Conservation (phyloP, 2,113 vertebrate species). For the Lagopus muta region DNA sequence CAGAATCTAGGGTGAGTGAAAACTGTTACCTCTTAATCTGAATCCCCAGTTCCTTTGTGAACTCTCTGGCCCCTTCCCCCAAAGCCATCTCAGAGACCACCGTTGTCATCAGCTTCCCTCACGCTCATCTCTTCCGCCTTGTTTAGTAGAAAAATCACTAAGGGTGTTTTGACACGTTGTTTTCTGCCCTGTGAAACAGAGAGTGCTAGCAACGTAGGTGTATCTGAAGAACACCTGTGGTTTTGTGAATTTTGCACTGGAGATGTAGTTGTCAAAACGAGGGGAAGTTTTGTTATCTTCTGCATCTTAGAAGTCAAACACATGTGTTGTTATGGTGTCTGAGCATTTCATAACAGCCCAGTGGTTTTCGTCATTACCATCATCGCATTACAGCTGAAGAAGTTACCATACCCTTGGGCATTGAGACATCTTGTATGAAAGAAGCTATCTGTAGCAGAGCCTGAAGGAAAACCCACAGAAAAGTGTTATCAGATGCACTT, state of each 20-base stretch:
- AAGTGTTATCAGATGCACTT: not conserved
- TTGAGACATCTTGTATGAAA: not conserved
- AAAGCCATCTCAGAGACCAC: not conserved
- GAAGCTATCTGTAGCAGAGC: not conserved
- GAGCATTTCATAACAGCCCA: not conserved
- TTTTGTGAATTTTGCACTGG: not conserved
- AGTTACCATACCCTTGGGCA: not conserved
- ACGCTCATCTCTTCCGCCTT: not conserved
- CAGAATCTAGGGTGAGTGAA: not conserved
- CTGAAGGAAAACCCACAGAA: slow-evolving; percentile 1
- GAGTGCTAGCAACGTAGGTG: not conserved
- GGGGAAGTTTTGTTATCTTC: not conserved
- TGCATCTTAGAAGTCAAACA: not conserved
- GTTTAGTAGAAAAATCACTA: not conserved
- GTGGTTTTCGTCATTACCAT: not conserved
- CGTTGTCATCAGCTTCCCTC: not conserved
- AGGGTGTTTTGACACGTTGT: not conserved
- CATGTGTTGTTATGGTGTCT: not conserved
- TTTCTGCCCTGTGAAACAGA: not conserved
- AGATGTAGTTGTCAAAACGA: not conserved
- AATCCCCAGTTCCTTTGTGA: not conserved
- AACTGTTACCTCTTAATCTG: not conserved
- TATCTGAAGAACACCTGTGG: not conserved
- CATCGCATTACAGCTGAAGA: not conserved
- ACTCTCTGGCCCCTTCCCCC: not conserved